Conservation (phyloP, 2,888 invertebrate genomes). For the Saturnia japonica region DNA sequence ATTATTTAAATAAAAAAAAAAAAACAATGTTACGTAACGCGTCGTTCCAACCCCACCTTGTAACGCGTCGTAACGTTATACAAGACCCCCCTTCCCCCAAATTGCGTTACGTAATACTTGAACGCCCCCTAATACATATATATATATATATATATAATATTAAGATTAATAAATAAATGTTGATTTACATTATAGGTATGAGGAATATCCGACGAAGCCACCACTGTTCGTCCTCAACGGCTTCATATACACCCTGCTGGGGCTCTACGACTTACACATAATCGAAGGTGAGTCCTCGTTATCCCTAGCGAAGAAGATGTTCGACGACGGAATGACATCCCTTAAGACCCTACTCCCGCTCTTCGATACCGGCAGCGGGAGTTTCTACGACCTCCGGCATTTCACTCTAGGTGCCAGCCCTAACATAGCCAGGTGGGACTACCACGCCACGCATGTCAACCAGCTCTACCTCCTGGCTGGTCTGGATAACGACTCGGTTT, state of each 20-base stretch:
- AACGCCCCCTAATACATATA: no score
- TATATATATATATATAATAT: no score
- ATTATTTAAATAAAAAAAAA: no score
- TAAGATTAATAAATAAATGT: not conserved
- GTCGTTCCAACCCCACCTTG: no score
- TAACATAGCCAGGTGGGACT: constrained; percentile 99
- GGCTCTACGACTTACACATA: constrained; percentile 96
- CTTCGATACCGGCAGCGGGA: constrained; percentile 97
- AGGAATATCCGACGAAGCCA: constrained; percentile 98
- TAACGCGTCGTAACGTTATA: no score
- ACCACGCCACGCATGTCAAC: constrained; percentile 99
- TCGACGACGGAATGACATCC: constrained; percentile 92
- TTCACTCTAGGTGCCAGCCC: constrained; percentile 94
- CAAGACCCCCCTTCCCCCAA: no score
- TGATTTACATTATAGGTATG: constrained; percentile 85
- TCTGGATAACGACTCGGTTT: constrained; percentile 91
- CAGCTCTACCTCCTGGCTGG: constrained; percentile 94
- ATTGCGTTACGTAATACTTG: no score
- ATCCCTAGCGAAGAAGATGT: constrained; percentile 88
- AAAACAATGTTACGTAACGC: no score
- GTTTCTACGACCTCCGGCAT: constrained; percentile 97
- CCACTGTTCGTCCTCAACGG: constrained; percentile 98
- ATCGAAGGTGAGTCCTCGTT: constrained; percentile 87
- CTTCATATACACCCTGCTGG: constrained; percentile 98
- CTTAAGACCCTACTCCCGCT: constrained; percentile 93